Evolutionary conservation across 2,888 invertebrate species (phyloP), one percentile per base, ranked within the genome.

Genomic region (Brassicogethes aeneus): DNA sequence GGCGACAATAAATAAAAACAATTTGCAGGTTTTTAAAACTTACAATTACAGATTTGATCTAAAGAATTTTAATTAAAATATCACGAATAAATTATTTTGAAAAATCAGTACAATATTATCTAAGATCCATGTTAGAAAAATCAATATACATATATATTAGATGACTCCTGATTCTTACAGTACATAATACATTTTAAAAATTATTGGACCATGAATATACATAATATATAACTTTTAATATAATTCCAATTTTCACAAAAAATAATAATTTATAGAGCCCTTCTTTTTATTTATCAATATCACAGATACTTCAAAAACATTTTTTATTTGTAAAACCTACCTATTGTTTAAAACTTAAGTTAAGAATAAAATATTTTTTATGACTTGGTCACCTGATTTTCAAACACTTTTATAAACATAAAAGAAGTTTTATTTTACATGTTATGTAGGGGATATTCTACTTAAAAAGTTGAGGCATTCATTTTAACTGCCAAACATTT

Each of bases 221-320:
- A n/a, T n/a, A 39, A 36, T 41, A 41, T 35, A 41, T 37, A 42
- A 48, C 39, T 42, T 42, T 40, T 38, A 49, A 47, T n/a, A n/a
- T n/a, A n/a, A n/a, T n/a, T n/a, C n/a, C n/a, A n/a, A n/a, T 31
- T 43, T 39, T 41, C 44, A 45, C 39, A 41, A 37, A 45, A 45
- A 47, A 37, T 36, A 45, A 52, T 49, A 45, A 36, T 44, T 45
- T 47, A 5, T 23, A 50, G 51, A 50, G 53, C 50, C 43, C 45
- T 48, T 54, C 53, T 47, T n/a, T n/a, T n/a, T n/a, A n/a, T n/a
- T 55, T 49, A 54, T 57, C 55, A 59, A 59, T 61, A 61, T 61
- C 61, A 61, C 61, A 61, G 61, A 58, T 48, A 56, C 53, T 51
- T 59, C 58, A 53, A 55, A 52, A 50, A 53, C 52, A 48, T 55